phyloP scores from a whole-genome alignment of 2,888 invertebrate species.

The Tinea trinotella region DNA sequence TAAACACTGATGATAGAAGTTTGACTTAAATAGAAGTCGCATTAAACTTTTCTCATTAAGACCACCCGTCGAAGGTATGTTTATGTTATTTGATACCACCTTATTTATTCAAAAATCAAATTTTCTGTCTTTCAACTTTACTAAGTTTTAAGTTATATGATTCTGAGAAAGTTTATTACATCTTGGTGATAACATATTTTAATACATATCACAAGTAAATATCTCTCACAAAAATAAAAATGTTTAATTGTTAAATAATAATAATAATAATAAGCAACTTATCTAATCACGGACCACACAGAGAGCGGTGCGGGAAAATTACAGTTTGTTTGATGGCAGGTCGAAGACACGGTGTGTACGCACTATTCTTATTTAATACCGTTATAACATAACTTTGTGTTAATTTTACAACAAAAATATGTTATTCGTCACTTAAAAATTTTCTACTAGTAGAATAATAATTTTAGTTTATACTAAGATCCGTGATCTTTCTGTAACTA shows the following conservation, averaged over 20 bases:
- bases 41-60: constrained; percentile 71
- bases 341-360: constrained; percentile 5
- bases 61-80: constrained; percentile 65
- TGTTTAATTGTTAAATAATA: too few relatives aligned
- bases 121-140: constrained; percentile 15
- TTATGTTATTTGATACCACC: constrained; percentile 55
- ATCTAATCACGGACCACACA: background rate
- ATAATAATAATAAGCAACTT: background rate
- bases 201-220: background rate
- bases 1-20: constrained; percentile 64
- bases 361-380: background rate
- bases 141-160: background rate
- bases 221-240: background rate
- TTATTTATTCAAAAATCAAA: constrained; percentile 19
- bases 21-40: constrained; percentile 64
- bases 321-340: constrained; percentile 2
- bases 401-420: background rate
- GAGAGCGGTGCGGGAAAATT: background rate
- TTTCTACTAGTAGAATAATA: background rate
- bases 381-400: background rate
- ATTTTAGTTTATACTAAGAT: background rate
- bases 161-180: background rate
- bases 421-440: background rate
- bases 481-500: too few relatives aligned
- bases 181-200: background rate